Evolutionary conservation across 2,797 vertebrate genomes (phyloP).

Genomic region (Holocentrus rufus): DNA sequence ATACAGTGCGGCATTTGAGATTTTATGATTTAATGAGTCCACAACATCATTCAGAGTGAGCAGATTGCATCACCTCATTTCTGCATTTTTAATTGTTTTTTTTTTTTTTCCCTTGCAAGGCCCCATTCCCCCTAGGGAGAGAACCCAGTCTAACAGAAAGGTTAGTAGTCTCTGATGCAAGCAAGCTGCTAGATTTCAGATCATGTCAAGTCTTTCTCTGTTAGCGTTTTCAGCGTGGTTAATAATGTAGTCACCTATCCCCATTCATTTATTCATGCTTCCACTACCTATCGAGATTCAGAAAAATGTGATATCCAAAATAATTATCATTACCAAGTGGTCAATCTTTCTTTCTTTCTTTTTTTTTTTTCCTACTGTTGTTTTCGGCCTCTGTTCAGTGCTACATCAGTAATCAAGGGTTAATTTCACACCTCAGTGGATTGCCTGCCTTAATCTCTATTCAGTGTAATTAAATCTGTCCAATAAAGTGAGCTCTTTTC

Average conservation of each 20-base stretch:
- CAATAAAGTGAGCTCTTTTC: slow-evolving; percentile 97
- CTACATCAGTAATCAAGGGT: slow-evolving; percentile 97
- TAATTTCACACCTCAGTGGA: slow-evolving; percentile 99
- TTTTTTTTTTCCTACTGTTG: slow-evolving; percentile 68
- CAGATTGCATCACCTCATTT: slow-evolving; percentile 75
- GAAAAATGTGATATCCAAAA: slow-evolving; percentile 69
- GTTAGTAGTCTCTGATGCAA: slow-evolving; percentile 81
- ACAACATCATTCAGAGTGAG: slow-evolving; percentile 56
- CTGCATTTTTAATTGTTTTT: slow-evolving; percentile 80
- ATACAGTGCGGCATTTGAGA: slow-evolving; percentile 23
- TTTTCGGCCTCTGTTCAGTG: slow-evolving; percentile 75
- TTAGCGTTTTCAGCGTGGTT: slow-evolving; percentile 73
- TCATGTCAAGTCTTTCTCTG: slow-evolving; percentile 73
- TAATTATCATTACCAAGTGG: slow-evolving; percentile 75
- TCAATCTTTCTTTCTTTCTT: slow-evolving; percentile 64
- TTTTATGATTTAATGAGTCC: slow-evolving; percentile 40
- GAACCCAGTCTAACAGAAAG: slow-evolving; percentile 71
- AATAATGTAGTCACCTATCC: slow-evolving; percentile 77
- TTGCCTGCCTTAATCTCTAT: slow-evolving; percentile 98
- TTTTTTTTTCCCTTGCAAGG: slow-evolving; percentile 41
- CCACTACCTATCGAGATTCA: slow-evolving; percentile 59
- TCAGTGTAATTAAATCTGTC: slow-evolving; percentile 99
- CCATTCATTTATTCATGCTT: slow-evolving; percentile 56
- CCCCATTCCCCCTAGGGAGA: slow-evolving; percentile 63
- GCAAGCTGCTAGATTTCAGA: slow-evolving; percentile 78